Base-by-base conservation (phyloP, 2,113 vertebrate species). In the Acrocephalus arundinaceus region DNA sequence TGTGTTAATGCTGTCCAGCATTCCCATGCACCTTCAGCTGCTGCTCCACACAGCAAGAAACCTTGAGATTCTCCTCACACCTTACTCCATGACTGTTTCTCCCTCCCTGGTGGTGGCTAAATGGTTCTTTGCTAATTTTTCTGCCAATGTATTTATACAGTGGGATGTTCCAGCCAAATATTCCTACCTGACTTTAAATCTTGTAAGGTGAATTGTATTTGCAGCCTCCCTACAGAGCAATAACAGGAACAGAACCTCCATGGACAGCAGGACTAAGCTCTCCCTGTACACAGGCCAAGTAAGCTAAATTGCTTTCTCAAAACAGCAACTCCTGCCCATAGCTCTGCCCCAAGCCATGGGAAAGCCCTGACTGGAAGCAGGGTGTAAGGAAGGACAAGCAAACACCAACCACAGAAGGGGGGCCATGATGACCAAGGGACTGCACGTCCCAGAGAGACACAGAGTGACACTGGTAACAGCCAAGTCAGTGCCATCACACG, bases 401-500 rank as follows among this genome's bases (percentile, higher is more conserved):
- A 72, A 52, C 37, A 39, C 8, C 61, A 77, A 0, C 1, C 31
- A 63, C 24, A 61, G 30, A 48, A n/a, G 10, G 7, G 18, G 14
- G 10, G 9, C 21, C 22, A 46, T 17, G 37, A 54, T 4, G 28
- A 30, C 74, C 66, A 54, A 49, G 61, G 23, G 25, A 28, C 31
- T 63, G 23, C 5, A 21, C 1, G 4, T 48, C 49, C 61, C 68
- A 49, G 11, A 45, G 65, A 33, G 39, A 46, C 20, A 28, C 16
- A 39, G 11, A 17, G 20, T 14, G 49, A 54, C 1, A 0, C 46
- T 15, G 37, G 7, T 15, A 20, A 67, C 8, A 41, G 23, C 21
- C 3, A 0, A 21, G 12, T 10, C 72, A 28, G 46, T 0, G 11
- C 51, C 30, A 31, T 3, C 7, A 3, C 61, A 28, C 0, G 0